These are phyloP conservation scores for Syngnathus typhle DNA, from an alignment of 2,113 vertebrate genomes.

Conservation along the genomic window DNA sequence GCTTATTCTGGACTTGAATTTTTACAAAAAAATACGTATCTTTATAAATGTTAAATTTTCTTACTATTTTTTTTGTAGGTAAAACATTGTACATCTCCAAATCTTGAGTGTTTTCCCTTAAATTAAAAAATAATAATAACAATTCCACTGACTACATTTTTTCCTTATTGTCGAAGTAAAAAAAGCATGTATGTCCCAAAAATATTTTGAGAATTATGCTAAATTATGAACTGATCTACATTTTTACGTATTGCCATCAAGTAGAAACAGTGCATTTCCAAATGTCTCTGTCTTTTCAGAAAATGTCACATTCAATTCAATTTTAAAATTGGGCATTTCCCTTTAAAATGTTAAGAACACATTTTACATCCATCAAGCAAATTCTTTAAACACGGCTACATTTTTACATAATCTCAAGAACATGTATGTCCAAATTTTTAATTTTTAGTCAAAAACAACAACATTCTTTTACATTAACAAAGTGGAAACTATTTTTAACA, in stretches of 20 bases:
- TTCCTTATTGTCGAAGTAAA: too few relatives aligned
- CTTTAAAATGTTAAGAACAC: background rate
- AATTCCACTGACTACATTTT: too few relatives aligned
- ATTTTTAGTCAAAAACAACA: background rate
- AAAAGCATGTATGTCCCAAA: too few relatives aligned
- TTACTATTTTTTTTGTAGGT: too few relatives aligned
- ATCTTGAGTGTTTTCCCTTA: too few relatives aligned
- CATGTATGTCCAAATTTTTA: background rate
- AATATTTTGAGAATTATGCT: too few relatives aligned
- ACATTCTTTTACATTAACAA: background rate
- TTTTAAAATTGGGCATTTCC: background rate
- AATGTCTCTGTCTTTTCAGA: background rate
- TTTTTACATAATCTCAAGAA: background rate
- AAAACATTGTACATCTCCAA: background rate
- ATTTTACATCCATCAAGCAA: background rate
- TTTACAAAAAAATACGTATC: background rate
- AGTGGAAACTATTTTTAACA: background rate
- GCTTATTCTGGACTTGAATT: background rate
- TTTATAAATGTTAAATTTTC: background rate
- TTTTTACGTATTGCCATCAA: too few relatives aligned
- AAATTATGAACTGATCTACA: too few relatives aligned
- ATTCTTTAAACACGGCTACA: background rate
- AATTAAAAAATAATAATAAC: too few relatives aligned
- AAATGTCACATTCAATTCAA: background rate
- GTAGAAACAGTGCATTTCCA: background rate